Evolutionary conservation across 2,113 vertebrate species (phyloP), one percentile per base, ranked within the genome.

Genomic region (Sclerurus mexicanus): DNA sequence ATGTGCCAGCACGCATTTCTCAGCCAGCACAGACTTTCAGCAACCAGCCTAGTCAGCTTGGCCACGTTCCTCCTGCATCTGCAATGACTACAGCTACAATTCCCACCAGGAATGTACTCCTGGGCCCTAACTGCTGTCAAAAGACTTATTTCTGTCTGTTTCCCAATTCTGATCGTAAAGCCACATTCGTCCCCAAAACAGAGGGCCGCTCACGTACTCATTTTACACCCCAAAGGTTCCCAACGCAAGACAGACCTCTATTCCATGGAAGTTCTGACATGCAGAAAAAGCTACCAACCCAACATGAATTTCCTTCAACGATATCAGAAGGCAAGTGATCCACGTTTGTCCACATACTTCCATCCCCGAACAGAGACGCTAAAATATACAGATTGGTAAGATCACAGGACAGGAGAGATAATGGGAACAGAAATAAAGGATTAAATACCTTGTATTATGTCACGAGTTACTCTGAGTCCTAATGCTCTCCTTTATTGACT

Each of bases 41-140:
- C 49, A 60, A 80, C 18, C 9, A 75, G 84, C 93, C 94, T 14
- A 14, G 62, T 89, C 89, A 95, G 81, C 91, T 53, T 79, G 81
- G 77, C 91, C 72, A 23, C 62, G 1, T 24, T 79, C 89, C 62
- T 75, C 71, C 66, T 14, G 49, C n/a, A 37, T 64, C 84, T 30
- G 1, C 60, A 67, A 87, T 1, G 13, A 79, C 73, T 67, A 52
- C 75, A 86, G 64, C 59, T 59, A 9, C n/a, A 31, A 5, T 20
- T 85, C 77, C 52, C 91, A 66, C 39, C 62, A 56, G 62, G 40
- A 62, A 27, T 8, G 55, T 5, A n/a, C n/a, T 71, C 69, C 73
- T 52, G 10, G 12, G 39, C 59, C 56, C 66, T 23, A 37, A 46
- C 50, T 30, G 10, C 1, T 71, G 47, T 44, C 72, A 62, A 42